Evolutionary conservation across 2,113 vertebrate genomes (phyloP).

Genomic region (Hystrix cristata): DNA sequence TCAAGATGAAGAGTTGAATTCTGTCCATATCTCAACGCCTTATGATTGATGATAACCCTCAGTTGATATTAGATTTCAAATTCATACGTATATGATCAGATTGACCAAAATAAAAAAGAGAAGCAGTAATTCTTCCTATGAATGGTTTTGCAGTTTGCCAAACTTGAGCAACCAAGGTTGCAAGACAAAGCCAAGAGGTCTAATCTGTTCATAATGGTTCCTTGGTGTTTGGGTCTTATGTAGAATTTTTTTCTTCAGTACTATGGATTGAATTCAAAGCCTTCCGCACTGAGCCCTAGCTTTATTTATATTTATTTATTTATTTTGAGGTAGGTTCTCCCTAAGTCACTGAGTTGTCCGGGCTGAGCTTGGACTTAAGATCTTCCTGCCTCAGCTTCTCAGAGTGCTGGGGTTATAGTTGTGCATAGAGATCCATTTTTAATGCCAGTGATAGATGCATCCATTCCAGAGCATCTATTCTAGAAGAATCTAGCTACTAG

Average conservation of each 20-base stretch:
- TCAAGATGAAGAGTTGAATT: neutral
- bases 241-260: neutral
- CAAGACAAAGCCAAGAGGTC: neutral
- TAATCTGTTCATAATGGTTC: neutral
- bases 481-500: neutral
- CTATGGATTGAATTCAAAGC: neutral
- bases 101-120: neutral
- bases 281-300: neutral
- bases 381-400: neutral
- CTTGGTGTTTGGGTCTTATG: neutral
- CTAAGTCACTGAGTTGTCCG: neutral
- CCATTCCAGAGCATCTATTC: neutral
- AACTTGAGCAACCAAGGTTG: neutral
- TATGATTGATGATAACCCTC: neutral
- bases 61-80: neutral
- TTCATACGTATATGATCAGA: neutral
- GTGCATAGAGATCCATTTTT: neutral
- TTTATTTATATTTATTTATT: neutral
- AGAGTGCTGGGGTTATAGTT: neutral
- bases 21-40: neutral
- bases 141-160: neutral
- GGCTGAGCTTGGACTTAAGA: neutral
- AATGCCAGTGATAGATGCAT: neutral
- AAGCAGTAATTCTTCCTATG: neutral
- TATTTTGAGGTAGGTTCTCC: neutral